A percentile compares a stretch with the other conserved stretches of the same genome.
phyloP scores from a whole-genome alignment of 2,797 vertebrate genomes.

The Argyrosomus regius region DNA sequence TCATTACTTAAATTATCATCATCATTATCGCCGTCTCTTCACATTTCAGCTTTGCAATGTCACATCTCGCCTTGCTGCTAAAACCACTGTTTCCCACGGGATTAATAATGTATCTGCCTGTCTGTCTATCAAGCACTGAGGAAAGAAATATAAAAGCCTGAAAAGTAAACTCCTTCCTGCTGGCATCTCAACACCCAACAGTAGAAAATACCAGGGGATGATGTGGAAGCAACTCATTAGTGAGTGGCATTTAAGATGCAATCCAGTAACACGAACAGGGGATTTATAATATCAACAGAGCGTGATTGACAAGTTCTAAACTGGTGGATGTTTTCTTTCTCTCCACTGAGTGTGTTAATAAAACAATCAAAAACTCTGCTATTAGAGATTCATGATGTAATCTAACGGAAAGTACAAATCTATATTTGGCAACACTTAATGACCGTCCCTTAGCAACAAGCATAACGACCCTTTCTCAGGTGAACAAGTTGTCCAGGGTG shows the following conservation, averaged over 20 bases:
- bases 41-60: conserved; percentile 41
- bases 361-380: conserved; percentile 43
- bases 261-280: conserved; percentile 58
- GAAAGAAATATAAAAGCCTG: conserved; percentile 10
- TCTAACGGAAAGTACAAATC: conserved; percentile 41
- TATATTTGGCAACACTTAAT: conserved; percentile 61
- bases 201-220: conserved; percentile 61
- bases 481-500: conserved; percentile 20
- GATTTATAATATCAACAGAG: conserved; percentile 69
- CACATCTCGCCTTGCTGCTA: conserved; percentile 34
- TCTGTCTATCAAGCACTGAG: conserved; percentile 48
- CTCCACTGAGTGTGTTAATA: conserved; percentile 39
- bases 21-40: conserved; percentile 23
- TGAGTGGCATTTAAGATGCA: conserved; percentile 72
- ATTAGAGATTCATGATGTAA: conserved; percentile 48
- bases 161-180: conserved; percentile 55
- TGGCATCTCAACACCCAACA: conserved; percentile 53
- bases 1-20: conserved; percentile 48
- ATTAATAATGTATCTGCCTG: conserved; percentile 60
- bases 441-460: conserved; percentile 48
- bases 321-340: conserved; percentile 42
- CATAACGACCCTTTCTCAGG: conserved; percentile 22
- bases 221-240: conserved; percentile 71
- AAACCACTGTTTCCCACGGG: conserved; percentile 50
- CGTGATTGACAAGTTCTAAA: conserved; percentile 66